Evolutionary conservation across 92 coral and sea anemone species (phyloP), one percentile per base, ranked within the genome.

Genomic region (Umimayanthus chanpuru): DNA sequence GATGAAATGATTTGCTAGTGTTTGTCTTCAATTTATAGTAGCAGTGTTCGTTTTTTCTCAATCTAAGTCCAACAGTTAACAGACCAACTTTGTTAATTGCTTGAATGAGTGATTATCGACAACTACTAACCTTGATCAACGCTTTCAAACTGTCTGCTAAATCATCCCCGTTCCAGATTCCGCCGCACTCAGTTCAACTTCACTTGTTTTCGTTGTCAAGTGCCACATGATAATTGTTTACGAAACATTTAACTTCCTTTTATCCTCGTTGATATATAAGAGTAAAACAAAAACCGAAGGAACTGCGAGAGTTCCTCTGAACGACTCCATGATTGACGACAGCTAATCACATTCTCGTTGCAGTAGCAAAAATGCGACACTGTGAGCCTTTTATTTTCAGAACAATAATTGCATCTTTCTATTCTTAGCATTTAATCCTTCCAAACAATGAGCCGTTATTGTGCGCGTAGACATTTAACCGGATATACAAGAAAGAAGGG

Each of bases 401-500:
- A 70, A 47, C 78, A 83, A 82, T 67, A 41, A 82, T 10, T 47
- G 77, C 25, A 50, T 53, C 67, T 18, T 15, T 50, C n/a, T 83
- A 21, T 70, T 68, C 66, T 29, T 25, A 81, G 64, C 72, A 81
- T 55, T 64, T 70, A 78, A 83, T 78, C 86, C 74, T 81, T 70
- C 39, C 79, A 38, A 71, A 78, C 82, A 47, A 50, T 65, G 10
- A 0, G 6, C 18, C 55, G 47, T 75, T 20, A n/a, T 2, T 32
- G 36, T 32, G 50, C 4, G 26, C 40, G 53, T 73, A 43, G 5
- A 14, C 8, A 15, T 18, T 30, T 29, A 21, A 75, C 9, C 0
- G 0, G 47, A 75, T 15, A 16, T 39, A 53, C 11, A 36, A 3
- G n/a, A 40, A 75, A 61, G 25, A 61, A 61, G 26, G n/a, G 9